These are phyloP conservation scores for Tetrao urogallus DNA, from an alignment of 2,113 vertebrate species.

Conservation along the genomic window DNA sequence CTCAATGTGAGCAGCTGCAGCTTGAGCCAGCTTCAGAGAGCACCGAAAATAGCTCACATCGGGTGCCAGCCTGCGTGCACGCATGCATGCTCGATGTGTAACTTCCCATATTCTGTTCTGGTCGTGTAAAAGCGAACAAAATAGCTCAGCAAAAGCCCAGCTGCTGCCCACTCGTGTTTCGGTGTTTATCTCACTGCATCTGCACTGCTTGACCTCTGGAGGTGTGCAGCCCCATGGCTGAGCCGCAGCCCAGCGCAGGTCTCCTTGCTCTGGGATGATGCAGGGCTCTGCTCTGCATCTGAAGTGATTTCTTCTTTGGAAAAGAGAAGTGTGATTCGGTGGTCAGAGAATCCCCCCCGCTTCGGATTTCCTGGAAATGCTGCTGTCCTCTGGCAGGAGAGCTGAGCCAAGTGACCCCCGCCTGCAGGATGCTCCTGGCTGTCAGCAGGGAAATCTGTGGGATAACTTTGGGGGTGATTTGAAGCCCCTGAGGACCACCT, in stretches of 20 bases:
- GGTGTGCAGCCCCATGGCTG: not conserved
- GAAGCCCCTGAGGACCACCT: not conserved
- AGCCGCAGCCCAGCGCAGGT: not conserved
- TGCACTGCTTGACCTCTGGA: not conserved
- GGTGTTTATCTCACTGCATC: not conserved
- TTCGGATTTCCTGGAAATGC: conserved; percentile 44
- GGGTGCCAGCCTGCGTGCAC: not conserved
- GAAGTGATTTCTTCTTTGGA: conserved; percentile 8
- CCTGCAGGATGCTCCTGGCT: fast-evolving
- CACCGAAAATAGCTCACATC: not conserved
- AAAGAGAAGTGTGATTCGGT: conserved; percentile 44
- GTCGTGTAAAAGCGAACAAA: not conserved
- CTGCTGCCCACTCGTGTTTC: not conserved
- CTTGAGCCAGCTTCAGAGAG: not conserved
- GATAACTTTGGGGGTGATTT: fast-evolving
- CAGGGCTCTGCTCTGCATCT: not conserved
- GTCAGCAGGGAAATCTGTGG: not conserved
- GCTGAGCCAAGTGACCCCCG: not conserved
- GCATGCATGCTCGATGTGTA: not conserved
- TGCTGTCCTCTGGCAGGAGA: not conserved
- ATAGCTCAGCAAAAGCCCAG: not conserved
- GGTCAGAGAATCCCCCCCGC: not conserved
- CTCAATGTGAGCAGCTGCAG: not conserved
- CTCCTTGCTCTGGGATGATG: not conserved
- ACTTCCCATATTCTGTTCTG: conserved; percentile 33